Percentiles rank a stretch among this genome's conserved stretches.
Evolutionary conservation across 2,113 vertebrate genomes (phyloP).

Genomic region (Trichomycterus rosablanca): DNA sequence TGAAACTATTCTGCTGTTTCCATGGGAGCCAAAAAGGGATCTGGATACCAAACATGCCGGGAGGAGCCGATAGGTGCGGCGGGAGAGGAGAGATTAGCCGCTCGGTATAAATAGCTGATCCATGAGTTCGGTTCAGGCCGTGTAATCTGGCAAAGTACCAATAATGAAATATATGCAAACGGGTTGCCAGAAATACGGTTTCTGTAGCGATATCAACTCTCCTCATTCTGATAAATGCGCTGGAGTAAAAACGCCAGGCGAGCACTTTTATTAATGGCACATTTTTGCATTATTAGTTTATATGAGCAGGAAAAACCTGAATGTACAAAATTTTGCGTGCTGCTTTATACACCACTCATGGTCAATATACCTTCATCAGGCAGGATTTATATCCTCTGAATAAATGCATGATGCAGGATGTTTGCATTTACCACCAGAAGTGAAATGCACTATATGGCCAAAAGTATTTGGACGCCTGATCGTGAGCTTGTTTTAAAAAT

Average conservation of each 20-base stretch:
- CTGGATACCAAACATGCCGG: slow-evolving; percentile 34
- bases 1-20: slow-evolving; percentile 49
- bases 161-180: background rate
- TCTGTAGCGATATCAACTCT: background rate
- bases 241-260: too few species aligned
- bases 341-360: too few species aligned
- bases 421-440: background rate
- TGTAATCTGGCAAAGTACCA: background rate
- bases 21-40: slow-evolving; percentile 50
- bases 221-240: slow-evolving; percentile 2
- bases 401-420: background rate
- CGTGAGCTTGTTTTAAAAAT: too few species aligned
- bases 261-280: background rate
- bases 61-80: slow-evolving; percentile 38
- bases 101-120: slow-evolving; percentile 31
- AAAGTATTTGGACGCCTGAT: too few species aligned
- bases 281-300: background rate
- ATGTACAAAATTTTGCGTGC: background rate
- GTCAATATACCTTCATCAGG: too few species aligned
- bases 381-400: too few species aligned
- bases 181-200: background rate
- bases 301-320: background rate
- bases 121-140: too few species aligned
- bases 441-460: too few species aligned
- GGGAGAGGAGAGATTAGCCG: slow-evolving; percentile 20